Percentiles rank a stretch among this genome's conserved stretches.
phyloP scores from a whole-genome alignment of 1,140 invertebrate genomes.

The Araneus ventricosus region DNA sequence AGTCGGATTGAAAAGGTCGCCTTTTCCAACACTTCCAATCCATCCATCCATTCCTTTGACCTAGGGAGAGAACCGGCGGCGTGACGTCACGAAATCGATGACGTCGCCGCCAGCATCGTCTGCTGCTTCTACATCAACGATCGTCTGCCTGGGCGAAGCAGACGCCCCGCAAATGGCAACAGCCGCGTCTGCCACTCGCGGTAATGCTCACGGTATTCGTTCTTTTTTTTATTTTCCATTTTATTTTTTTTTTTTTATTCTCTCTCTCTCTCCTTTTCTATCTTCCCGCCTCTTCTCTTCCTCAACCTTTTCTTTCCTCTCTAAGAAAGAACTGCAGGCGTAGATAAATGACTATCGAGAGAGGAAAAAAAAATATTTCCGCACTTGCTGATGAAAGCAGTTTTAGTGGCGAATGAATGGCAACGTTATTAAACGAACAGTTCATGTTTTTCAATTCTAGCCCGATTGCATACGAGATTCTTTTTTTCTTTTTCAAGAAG shows the following conservation, averaged over 20 bases:
- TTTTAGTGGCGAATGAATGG: constrained; percentile 35
- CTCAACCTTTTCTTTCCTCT: constrained; percentile 12
- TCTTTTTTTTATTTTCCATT: constrained; percentile 7
- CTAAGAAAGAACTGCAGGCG: background rate
- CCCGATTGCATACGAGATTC: background rate
- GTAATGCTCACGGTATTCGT: constrained; percentile 54
- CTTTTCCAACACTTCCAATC: constrained; percentile 16
- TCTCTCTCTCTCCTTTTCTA: constrained; percentile 17
- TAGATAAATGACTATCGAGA: constrained; percentile 53
- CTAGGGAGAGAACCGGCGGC: constrained; percentile 23
- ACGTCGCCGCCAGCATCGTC: constrained; percentile 70
- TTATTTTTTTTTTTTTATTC: constrained; percentile 33
- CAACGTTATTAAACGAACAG: constrained; percentile 28
- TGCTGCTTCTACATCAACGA: constrained; percentile 67
- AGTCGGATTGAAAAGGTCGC: constrained; percentile 55
- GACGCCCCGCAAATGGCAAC: constrained; percentile 72
- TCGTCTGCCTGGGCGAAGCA: constrained; percentile 61
- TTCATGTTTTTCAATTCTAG: constrained; percentile 13
- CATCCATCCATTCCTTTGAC: constrained; percentile 52
- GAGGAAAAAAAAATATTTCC: constrained; percentile 7
- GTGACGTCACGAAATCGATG: constrained; percentile 58
- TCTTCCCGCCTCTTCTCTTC: background rate
- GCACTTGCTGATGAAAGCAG: constrained; percentile 44
- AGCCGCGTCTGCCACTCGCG: constrained; percentile 70
- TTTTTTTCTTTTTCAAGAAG: background rate